Base-by-base conservation (phyloP, 2,113 vertebrate genomes). In the Tenrec ecaudatus region DNA sequence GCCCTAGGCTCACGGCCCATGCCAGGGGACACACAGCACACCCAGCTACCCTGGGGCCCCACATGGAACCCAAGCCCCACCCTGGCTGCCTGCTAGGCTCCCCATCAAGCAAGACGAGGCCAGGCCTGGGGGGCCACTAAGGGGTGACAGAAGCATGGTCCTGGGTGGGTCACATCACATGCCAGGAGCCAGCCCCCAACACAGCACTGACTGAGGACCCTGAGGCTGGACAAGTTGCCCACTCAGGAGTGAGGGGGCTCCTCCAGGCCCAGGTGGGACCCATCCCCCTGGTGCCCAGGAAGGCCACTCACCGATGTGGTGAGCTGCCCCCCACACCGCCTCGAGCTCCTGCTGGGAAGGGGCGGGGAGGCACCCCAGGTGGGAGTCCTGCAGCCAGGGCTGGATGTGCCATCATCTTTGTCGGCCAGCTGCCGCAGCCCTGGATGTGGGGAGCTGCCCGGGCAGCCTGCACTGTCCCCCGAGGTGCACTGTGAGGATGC, bases 251-350 rank as follows among this genome's bases (percentile, higher is more conserved):
- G 60, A 62, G 60, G 60, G 60, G 60, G 60, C 60, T 62, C 60
- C 47, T 53, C 47, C 12, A 14, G 47, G 9, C 47, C 47, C 47
- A 53, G 47, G 47, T 62, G 60, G 60, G 60, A 23, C 22, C 60
- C 47, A 19, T 36, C 16, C n/a, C n/a, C 19, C 36, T 36, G 19
- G 33, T 4, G 7, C 33, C 53, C 75, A 15, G 66, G 38, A 16
- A 7, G 38, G 40, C 81, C 3, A 98, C 98, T 98, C 94, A 98
- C 98, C 86, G 97, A 97, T n/a, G 98, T 98, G 95, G 98, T 98
- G 95, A 97, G 98, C 79, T 97, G 98, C 85, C 95, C 97, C 84
- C 95, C 94, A 36, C 92, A 82, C 43, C 96, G 97, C 71, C 96
- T 97, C 27, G 96, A 96, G 20, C 97, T 97, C 93, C 97, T 98